phyloP scores from a whole-genome alignment of 2,888 invertebrate species.

The Orthosia gothica region DNA sequence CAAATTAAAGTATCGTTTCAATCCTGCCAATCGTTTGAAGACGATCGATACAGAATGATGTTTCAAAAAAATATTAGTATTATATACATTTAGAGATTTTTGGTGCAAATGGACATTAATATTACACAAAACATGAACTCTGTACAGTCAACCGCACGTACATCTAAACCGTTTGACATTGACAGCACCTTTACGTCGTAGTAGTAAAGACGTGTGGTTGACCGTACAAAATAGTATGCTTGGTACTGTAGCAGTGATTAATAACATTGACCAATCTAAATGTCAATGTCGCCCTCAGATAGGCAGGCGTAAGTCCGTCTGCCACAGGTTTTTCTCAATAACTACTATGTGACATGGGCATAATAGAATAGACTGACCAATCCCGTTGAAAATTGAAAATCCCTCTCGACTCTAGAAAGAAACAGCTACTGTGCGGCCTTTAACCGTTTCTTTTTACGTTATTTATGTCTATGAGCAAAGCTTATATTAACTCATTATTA shows the following conservation, averaged over 20 bases:
- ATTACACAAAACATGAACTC: neutral
- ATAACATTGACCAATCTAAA: slow-evolving; percentile 6
- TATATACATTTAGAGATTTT: no score
- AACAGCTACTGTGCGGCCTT: no score
- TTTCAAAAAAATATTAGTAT: neutral
- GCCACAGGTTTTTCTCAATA: neutral
- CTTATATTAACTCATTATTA: no score
- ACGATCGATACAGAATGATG: neutral
- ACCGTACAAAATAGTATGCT: neutral
- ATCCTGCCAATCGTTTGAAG: neutral
- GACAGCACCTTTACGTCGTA: neutral
- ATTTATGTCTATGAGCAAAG: no score
- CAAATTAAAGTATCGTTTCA: neutral
- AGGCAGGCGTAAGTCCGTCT: neutral
- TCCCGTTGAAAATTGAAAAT: no score
- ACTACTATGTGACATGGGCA: neutral
- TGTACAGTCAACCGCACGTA: neutral
- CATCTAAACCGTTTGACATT: neutral
- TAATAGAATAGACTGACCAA: no score
- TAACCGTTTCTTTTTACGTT: no score
- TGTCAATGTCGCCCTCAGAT: slow-evolving; percentile 1
- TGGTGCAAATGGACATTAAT: neutral
- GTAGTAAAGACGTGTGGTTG: neutral
- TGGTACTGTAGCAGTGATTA: neutral
- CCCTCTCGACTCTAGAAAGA: no score